Evolutionary conservation across 2,113 vertebrate species (phyloP).

Genomic region (Neotoma lepida): DNA sequence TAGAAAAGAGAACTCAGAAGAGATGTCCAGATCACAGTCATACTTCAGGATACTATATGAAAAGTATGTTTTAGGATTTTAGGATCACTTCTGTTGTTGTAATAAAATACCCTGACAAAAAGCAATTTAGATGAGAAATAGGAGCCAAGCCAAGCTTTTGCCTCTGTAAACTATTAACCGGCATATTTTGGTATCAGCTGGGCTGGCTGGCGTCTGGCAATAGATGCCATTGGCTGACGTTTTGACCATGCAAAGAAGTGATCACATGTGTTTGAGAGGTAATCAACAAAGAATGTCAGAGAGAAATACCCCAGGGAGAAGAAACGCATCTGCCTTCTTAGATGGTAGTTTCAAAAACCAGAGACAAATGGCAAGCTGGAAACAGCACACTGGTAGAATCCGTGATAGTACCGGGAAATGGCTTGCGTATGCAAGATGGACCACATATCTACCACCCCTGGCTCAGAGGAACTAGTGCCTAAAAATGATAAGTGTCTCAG

Average conservation of each 20-base stretch:
- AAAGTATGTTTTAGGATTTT: not conserved
- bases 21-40: not conserved
- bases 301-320: slow-evolving; percentile 45
- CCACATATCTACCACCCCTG: not conserved
- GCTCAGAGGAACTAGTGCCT: slow-evolving; percentile 49
- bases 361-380: slow-evolving; percentile 51
- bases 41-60: not conserved
- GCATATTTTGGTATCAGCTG: not conserved
- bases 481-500: slow-evolving; percentile 32
- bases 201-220: not conserved
- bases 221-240: not conserved
- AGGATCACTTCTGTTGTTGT: not conserved
- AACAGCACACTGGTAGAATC: not conserved
- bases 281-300: slow-evolving; percentile 68
- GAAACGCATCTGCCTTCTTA: slow-evolving; percentile 41
- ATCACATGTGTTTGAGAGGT: slow-evolving; percentile 49
- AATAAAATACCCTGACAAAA: not conserved
- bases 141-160: not conserved
- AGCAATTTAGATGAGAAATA: not conserved
- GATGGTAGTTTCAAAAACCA: slow-evolving; percentile 43
- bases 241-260: slow-evolving; percentile 25
- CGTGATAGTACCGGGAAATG: not conserved
- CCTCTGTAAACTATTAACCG: not conserved
- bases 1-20: not conserved
- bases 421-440: not conserved